Base-by-base conservation (phyloP, 2,888 invertebrate species). In the Euphydryas editha region DNA sequence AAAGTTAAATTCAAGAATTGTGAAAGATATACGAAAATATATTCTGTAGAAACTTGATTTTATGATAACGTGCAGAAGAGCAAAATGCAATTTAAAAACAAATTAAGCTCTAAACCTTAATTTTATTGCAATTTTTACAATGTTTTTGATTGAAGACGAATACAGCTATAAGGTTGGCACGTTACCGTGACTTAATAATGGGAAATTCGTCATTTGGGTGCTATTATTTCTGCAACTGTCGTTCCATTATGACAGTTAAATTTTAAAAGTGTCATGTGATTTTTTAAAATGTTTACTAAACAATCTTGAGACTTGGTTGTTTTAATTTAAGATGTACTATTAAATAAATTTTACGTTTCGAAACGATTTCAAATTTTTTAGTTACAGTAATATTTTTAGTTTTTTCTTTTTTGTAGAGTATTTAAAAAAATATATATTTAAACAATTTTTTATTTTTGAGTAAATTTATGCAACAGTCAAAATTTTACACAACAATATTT, bases 211-310 rank as follows among this genome's bases (percentile, higher is more conserved):
- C 81, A 81, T 78, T 79, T 85, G 79, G 70, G 64, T 72, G 68
- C 72, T 71, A 78, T 84, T 82, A 80, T 79, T 82, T 81, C 78
- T 65, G 72, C 68, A 74, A 74, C 75, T 78, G 81, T 82, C 77
- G 76, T 71, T 77, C 78, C 72, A 60, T 73, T 76, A 72, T 83
- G 82, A 83, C 85, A 82, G 82, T 77, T 80, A 76, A 81, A 82
- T 85, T 84, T 80, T 71, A 73, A 75, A 78, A 77, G 80, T 78
- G 82, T 78, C 75, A 77, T 69, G 62, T 67, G 60, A 69, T 67
- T 63, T 56, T 37, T 54, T 47, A 56, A 62, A 55, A 17, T 17
- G 54, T 54, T 54, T 18, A 10, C 30, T 30, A n/a, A 17, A 36
- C 15, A 21, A 30, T 51, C 51, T 51, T 24, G 51, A 51, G 51